A percentile compares a stretch with the other conserved stretches of the same genome.
phyloP scores from a whole-genome alignment of 2,797 vertebrate genomes.

The Parauchenoglanis ngamensis region DNA sequence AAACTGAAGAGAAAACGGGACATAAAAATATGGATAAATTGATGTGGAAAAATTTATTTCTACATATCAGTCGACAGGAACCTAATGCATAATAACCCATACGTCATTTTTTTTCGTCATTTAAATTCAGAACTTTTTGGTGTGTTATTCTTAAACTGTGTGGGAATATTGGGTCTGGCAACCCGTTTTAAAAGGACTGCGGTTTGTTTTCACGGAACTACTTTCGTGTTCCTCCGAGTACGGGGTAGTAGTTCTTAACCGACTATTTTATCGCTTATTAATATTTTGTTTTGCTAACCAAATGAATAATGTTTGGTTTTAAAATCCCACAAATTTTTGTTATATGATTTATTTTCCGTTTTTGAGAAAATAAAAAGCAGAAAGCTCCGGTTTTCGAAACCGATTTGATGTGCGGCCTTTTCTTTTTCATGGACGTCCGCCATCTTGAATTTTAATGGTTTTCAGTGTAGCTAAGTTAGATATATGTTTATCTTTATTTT shows the following conservation, averaged over 20 bases:
- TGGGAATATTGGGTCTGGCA: conserved; percentile 20
- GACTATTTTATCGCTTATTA: background rate
- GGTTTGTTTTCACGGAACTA: conserved; percentile 50
- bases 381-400: background rate
- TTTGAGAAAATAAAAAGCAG: background rate
- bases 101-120: background rate
- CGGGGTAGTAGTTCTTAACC: conserved; percentile 33
- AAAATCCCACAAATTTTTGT: no score
- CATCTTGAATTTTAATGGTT: conserved; percentile 64
- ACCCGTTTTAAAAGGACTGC: conserved; percentile 46
- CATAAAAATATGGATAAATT: background rate
- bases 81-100: background rate
- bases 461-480: conserved; percentile 34
- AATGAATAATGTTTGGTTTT: background rate
- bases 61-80: background rate
- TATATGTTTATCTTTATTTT: conserved; percentile 12
- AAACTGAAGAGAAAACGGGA: background rate
- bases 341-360: background rate
- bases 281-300: background rate
- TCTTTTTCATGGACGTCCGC: conserved; percentile 47
- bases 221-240: conserved; percentile 49
- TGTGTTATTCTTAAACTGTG: background rate
- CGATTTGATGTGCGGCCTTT: conserved; percentile 12
- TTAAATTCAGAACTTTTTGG: background rate
- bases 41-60: background rate